Conservation (phyloP, 2,113 vertebrate species). For the Glareola pratincola region DNA sequence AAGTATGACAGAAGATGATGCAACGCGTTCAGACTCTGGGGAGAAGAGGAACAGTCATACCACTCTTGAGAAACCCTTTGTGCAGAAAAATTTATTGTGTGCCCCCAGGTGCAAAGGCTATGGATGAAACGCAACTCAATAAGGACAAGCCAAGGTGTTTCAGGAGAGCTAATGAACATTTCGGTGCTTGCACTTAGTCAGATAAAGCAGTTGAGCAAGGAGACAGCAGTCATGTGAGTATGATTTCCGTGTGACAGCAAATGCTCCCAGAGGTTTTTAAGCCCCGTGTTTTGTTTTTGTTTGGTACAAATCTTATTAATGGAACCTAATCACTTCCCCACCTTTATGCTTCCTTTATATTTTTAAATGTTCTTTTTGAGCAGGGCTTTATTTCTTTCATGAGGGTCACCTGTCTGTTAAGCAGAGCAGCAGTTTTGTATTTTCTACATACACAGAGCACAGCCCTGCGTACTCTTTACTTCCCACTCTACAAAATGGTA, state of each 20-base stretch:
- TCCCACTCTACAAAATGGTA: not conserved
- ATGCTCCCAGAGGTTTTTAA: not conserved
- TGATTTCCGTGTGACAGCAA: not conserved
- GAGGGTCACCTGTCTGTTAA: not conserved
- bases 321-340: not conserved
- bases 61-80: conserved; percentile 57
- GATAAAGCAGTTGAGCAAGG: conserved; percentile 28
- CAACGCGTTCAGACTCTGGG: not conserved
- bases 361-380: not conserved
- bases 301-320: not conserved
- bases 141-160: conserved; percentile 53
- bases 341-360: not conserved
- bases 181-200: conserved; percentile 41
- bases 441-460: not conserved
- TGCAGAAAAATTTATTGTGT: conserved; percentile 61
- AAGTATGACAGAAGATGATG: conserved; percentile 47
- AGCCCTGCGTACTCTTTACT: not conserved
- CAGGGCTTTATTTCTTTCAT: not conserved
- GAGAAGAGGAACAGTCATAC: conserved; percentile 39
- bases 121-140: conserved; percentile 60
- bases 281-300: not conserved
- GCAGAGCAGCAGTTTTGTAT: not conserved
- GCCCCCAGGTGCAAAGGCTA: conserved; percentile 45
- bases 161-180: conserved; percentile 44
- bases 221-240: not conserved